Conservation (phyloP, 2,113 vertebrate species). For the Grantiella picta region DNA sequence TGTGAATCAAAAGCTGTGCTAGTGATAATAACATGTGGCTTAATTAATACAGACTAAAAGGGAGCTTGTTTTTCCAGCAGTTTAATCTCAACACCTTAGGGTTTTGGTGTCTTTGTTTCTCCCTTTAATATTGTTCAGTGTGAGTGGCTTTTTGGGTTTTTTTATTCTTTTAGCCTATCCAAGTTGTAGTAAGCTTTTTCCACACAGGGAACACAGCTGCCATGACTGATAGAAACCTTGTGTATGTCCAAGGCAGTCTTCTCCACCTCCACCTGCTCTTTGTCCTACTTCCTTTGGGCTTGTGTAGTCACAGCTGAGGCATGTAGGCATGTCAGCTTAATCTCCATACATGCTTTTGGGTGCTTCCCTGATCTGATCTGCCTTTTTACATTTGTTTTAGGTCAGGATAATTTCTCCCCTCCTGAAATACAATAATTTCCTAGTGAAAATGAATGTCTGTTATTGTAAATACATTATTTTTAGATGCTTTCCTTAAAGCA, state of each 20-base stretch:
- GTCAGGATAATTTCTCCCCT: background rate
- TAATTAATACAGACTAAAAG: background rate
- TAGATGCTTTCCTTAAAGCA: constrained; percentile 6
- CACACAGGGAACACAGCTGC: background rate
- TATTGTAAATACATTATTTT: constrained; percentile 13
- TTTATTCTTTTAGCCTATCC: background rate
- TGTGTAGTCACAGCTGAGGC: background rate
- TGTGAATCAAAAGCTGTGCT: background rate
- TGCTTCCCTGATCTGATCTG: background rate
- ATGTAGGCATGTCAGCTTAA: background rate
- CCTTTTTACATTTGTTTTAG: constrained; percentile 25
- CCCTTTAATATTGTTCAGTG: background rate
- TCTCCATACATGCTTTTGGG: background rate
- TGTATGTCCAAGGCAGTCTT: background rate
- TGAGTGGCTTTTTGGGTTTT: background rate
- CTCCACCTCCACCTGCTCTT: background rate
- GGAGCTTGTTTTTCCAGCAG: background rate
- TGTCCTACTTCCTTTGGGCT: background rate
- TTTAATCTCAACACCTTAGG: constrained; percentile 31
- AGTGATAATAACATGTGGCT: background rate
- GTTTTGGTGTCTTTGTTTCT: background rate
- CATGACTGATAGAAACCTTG: background rate
- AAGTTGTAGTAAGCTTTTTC: background rate
- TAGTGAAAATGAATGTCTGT: constrained; percentile 23
- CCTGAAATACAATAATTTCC: constrained; percentile 3